Conservation (phyloP, 2,888 invertebrate species). For the Pollenia labialis region DNA sequence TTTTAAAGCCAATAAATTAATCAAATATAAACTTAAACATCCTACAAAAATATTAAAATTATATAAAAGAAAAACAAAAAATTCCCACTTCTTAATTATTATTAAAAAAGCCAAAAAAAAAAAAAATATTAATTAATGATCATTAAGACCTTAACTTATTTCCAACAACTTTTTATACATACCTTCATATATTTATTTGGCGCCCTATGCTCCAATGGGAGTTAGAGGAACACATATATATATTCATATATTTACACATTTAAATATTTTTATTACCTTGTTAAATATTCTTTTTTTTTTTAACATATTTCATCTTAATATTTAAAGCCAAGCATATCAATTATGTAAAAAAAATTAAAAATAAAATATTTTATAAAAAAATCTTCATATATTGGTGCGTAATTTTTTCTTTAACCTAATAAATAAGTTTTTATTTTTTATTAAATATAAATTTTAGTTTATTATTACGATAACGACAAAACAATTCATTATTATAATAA, state of each 20-base stretch:
- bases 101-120: slow-evolving; percentile 27
- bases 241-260: not conserved
- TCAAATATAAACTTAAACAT: slow-evolving; percentile 45
- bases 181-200: slow-evolving; percentile 25
- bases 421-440: slow-evolving; percentile 31
- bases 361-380: slow-evolving; percentile 36
- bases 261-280: slow-evolving; percentile 29
- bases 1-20: slow-evolving; percentile 13
- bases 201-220: too few relatives aligned
- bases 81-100: slow-evolving; percentile 6
- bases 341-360: slow-evolving; percentile 56
- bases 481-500: slow-evolving; percentile 25
- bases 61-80: not conserved
- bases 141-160: slow-evolving; percentile 22
- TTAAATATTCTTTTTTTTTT: slow-evolving; percentile 17
- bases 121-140: slow-evolving; percentile 18
- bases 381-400: slow-evolving; percentile 58
- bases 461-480: not conserved
- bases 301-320: slow-evolving; percentile 16
- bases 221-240: too few relatives aligned
- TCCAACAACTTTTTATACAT: slow-evolving; percentile 20
- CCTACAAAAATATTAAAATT: slow-evolving; percentile 2
- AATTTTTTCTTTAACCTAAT: slow-evolving; percentile 41
- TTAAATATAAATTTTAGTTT: slow-evolving; percentile 19
- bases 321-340: slow-evolving; percentile 68